phyloP scores from a whole-genome alignment of 2,797 vertebrate genomes.

The Emydoidea blandingii region DNA sequence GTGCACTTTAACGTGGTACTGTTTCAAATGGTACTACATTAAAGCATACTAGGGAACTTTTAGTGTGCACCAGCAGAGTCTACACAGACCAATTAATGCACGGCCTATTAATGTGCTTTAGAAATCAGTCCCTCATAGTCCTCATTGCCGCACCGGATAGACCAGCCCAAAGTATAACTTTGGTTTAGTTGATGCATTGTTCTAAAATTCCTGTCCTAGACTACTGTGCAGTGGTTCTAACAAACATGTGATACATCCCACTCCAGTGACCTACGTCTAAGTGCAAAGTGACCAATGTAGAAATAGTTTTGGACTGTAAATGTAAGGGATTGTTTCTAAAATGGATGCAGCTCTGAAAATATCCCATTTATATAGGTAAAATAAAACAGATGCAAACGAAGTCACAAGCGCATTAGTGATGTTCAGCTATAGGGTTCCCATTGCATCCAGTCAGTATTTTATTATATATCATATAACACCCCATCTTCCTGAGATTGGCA shows the following conservation, averaged over 20 bases:
- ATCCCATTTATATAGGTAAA: conserved; percentile 34
- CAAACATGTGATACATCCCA: conserved; percentile 3
- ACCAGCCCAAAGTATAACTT: not conserved
- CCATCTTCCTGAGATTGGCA: not conserved
- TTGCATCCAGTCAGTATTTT: conserved; percentile 58
- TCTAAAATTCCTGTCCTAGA: not conserved
- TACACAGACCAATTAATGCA: not conserved
- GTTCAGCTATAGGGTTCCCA: conserved; percentile 47
- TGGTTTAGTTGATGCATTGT: not conserved
- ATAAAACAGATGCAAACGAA: conserved; percentile 49
- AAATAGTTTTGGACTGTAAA: not conserved
- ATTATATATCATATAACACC: conserved; percentile 47
- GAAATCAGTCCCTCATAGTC: not conserved
- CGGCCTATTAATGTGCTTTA: not conserved
- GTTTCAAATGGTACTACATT: not conserved
- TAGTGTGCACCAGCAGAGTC: not conserved
- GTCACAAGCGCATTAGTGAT: not conserved
- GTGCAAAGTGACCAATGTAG: not conserved
- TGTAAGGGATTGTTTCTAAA: not conserved
- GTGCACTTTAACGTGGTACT: not conserved
- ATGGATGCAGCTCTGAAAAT: conserved; percentile 53
- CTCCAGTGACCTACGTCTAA: not conserved
- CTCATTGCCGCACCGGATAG: not conserved
- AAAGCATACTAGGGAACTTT: not conserved
- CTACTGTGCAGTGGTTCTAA: not conserved